phyloP scores from a whole-genome alignment of 1,140 invertebrate genomes.

The Dolichoris vasculosae region DNA sequence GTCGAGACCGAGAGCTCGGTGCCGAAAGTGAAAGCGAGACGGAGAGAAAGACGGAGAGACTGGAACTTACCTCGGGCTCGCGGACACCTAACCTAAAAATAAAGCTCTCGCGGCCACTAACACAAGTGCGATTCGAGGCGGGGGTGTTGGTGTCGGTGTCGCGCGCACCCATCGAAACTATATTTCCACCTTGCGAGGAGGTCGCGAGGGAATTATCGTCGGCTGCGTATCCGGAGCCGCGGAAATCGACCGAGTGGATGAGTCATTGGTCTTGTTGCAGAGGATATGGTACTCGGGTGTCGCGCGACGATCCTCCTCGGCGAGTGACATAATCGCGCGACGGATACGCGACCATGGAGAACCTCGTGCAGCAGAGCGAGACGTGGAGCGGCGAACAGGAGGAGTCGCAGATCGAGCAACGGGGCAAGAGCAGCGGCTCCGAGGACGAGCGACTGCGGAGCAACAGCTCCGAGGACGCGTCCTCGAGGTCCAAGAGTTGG shows the following conservation, averaged over 20 bases:
- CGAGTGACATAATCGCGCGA: constrained; percentile 36
- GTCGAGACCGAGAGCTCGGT: not conserved
- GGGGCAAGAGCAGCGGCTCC: not conserved
- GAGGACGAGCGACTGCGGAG: not conserved
- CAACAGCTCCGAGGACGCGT: constrained; percentile 10
- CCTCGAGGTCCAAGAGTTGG: constrained; percentile 78
- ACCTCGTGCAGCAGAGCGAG: constrained; percentile 19
- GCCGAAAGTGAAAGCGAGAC: constrained; percentile 43
- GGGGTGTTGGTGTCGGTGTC: not conserved
- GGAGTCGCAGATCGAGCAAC: not conserved
- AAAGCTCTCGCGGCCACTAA: constrained; percentile 20
- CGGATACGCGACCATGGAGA: constrained; percentile 31
- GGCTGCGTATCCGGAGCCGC: not conserved
- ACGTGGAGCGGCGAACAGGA: constrained; percentile 1
- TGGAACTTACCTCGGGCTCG: constrained; percentile 15
- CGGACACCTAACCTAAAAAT: constrained; percentile 48
- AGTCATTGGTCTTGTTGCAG: not conserved
- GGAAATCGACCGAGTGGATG: not conserved
- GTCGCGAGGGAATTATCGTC: not conserved
- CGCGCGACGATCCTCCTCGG: not conserved
- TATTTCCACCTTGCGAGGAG: constrained; percentile 4
- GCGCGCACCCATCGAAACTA: not conserved
- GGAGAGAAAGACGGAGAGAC: constrained; percentile 1
- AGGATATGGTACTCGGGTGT: constrained; percentile 25
- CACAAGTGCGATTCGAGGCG: not conserved